These are phyloP conservation scores for Conistra vaccinii DNA, from an alignment of 2,888 invertebrate species.

Conservation along the genomic window DNA sequence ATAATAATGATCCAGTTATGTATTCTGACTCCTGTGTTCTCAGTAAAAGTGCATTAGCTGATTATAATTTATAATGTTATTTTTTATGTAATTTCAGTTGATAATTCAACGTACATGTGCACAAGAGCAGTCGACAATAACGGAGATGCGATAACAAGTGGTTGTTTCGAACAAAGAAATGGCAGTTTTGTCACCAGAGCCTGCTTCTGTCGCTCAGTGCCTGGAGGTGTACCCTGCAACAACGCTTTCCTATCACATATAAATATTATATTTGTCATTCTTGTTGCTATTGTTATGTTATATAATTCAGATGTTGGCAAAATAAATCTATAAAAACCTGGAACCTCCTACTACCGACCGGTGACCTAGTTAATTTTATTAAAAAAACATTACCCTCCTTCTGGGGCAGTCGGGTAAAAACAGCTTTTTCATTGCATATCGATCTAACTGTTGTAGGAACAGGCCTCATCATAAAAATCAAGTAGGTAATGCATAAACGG, in stretches of 20 bases:
- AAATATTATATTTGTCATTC: slow-evolving; percentile 58
- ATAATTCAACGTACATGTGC: slow-evolving; percentile 93
- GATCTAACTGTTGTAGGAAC: not conserved
- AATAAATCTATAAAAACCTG: slow-evolving; percentile 23
- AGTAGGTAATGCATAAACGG: no score
- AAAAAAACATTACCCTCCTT: no score
- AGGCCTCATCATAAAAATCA: no score
- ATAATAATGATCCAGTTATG: not conserved
- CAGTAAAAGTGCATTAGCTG: not conserved
- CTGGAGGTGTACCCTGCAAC: slow-evolving; percentile 84
- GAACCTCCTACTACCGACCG: not conserved
- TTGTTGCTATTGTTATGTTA: slow-evolving; percentile 61
- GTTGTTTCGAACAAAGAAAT: slow-evolving; percentile 90
- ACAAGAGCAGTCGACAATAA: slow-evolving; percentile 90
- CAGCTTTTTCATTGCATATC: not conserved
- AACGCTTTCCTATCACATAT: slow-evolving; percentile 61
- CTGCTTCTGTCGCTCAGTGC: slow-evolving; percentile 84
- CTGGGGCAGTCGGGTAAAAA: no score
- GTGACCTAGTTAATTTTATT: not conserved
- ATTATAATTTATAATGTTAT: slow-evolving; percentile 20
- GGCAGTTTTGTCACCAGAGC: slow-evolving; percentile 83
- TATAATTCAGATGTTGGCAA: slow-evolving; percentile 43
- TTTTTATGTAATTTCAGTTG: slow-evolving; percentile 86
- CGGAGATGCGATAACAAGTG: slow-evolving; percentile 87
- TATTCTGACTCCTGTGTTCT: not conserved